Base-by-base conservation (phyloP, 2,888 invertebrate species). In the Cataglyphis cursor region DNA sequence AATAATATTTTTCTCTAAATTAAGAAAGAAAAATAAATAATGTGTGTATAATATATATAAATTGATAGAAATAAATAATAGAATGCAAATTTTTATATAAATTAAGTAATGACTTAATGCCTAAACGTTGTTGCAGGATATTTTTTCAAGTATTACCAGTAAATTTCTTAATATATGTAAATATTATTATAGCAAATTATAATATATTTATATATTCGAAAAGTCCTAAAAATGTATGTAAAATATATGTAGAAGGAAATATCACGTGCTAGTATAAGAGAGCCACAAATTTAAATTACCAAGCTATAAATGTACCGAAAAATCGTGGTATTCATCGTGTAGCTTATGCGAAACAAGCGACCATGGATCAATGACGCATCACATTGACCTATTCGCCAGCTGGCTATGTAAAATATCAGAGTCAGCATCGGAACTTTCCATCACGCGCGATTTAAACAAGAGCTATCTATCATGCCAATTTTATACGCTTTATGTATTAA, bases 271-370 rank as follows among this genome's bases (percentile, higher is more conserved):
- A 15, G 6, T 68, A n/a, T 48, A 51, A 51, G n/a, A 76, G 38
- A 18, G 62, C 75, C 38, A 28, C 65, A 76, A 51, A 28, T 28
- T 28, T 76, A 82, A 76, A 82, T 82, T 82, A 76, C 5, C 48
- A 10, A 35, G 15, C 9, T 15, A 76, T 48, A 82, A 74, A 61
- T 76, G 35, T 35, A 62, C 24, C 48, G 61, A 54, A 82, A 76
- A 57, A 57, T 82, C 51, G 12, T 57, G 75, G 21, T 48, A 65
- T 76, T 15, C 66, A 38, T 5, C 38, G 12, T 57, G 59, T 31
- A 66, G 59, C 59, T 82, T 84, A 61, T 54, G 72, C 72, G 35
- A 72, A 80, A 70, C 70, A 31, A 15, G 31, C 44, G 59, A 80
- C 59, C 72, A 18, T 35, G n/a, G 12, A 80, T 48, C 72, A 44